Conservation (phyloP, 2,113 vertebrate species). For the Salvator merianae region DNA sequence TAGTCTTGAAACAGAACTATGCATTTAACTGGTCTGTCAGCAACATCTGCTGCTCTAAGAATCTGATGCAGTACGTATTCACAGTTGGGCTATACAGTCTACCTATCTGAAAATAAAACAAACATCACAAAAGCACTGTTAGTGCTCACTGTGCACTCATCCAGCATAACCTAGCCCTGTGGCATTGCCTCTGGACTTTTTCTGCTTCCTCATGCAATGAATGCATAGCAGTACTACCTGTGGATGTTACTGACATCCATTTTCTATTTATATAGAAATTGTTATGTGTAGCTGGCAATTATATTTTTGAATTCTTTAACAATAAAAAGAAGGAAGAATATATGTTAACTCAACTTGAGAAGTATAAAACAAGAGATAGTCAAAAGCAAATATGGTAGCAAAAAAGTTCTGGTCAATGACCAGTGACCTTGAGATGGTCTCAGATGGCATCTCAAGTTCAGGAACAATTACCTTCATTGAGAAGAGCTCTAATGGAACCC, state of each 20-base stretch:
- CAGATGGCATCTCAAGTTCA: no score
- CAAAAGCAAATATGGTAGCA: background rate
- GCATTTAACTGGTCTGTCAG: background rate
- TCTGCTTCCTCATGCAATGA: background rate
- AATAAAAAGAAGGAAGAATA: background rate
- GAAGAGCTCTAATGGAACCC: no score
- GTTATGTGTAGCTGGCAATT: background rate
- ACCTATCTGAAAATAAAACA: background rate
- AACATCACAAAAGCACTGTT: background rate
- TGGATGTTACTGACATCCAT: background rate
- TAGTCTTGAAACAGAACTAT: no score
- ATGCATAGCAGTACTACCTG: background rate
- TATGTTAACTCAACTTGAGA: background rate
- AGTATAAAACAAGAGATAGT: background rate
- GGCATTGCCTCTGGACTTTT: background rate
- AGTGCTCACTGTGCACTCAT: background rate
- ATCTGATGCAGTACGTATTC: background rate
- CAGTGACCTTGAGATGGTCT: no score
- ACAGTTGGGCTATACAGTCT: background rate
- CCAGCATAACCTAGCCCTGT: background rate
- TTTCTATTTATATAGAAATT: background rate
- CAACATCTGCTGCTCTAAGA: background rate
- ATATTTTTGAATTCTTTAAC: no score
- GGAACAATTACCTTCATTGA: no score
- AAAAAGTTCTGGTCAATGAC: no score